Evolutionary conservation across 2,113 vertebrate species (phyloP).

Genomic region (Noctilio leporinus): DNA sequence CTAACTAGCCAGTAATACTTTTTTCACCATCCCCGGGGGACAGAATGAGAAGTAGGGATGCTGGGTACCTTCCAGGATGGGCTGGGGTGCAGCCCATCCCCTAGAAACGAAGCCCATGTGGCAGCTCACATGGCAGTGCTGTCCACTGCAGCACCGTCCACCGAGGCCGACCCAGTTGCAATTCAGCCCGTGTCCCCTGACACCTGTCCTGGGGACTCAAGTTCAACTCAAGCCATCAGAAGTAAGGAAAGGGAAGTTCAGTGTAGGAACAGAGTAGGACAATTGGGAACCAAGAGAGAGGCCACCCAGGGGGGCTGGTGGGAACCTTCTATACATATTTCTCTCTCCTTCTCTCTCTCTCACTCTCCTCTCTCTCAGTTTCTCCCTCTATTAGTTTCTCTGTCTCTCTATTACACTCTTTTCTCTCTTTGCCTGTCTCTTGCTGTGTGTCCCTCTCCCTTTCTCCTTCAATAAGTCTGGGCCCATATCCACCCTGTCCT

Average conservation of each 20-base stretch:
- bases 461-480: neutral
- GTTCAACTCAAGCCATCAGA: neutral
- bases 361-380: neutral
- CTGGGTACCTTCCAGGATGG: too few species aligned
- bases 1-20: neutral
- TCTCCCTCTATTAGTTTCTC: neutral
- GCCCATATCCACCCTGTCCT: neutral
- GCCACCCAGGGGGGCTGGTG: neutral
- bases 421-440: neutral
- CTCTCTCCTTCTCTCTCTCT: constrained; percentile 32
- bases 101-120: accelerated
- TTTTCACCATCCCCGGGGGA: neutral
- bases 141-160: neutral
- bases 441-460: too few species aligned
- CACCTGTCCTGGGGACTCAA: neutral
- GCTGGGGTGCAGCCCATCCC: too few species aligned
- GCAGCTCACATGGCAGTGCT: neutral
- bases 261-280: too few species aligned
- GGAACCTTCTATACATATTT: neutral
- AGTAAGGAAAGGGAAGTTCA: neutral
- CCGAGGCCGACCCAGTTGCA: neutral
- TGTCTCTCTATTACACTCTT: neutral
- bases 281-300: neutral
- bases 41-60: neutral
- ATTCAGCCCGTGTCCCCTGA: neutral